phyloP scores from a whole-genome alignment of 2,888 invertebrate species.

The Aromia moschata region DNA sequence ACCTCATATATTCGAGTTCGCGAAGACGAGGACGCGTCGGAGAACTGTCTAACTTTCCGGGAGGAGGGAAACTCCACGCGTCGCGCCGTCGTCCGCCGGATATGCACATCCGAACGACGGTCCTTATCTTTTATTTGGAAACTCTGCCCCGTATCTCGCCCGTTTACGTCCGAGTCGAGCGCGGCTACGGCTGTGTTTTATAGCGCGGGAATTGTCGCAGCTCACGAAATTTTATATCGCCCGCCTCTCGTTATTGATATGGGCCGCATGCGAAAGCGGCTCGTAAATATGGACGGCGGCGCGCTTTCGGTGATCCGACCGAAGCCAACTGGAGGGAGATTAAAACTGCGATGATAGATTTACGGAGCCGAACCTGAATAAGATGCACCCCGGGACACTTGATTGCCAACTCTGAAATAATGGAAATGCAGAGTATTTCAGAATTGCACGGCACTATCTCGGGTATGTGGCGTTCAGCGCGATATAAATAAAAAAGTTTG shows the following conservation, averaged over 20 bases:
- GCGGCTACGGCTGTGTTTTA: conserved; percentile 53
- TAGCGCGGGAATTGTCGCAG: conserved; percentile 49
- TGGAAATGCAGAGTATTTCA: too few relatives aligned
- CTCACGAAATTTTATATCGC: conserved; percentile 39
- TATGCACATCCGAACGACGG: conserved; percentile 41
- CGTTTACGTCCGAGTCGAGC: conserved; percentile 52
- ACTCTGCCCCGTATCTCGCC: conserved; percentile 54
- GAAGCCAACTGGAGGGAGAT: too few relatives aligned
- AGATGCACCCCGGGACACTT: too few relatives aligned
- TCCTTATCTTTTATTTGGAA: conserved; percentile 56
- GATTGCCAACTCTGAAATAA: too few relatives aligned
- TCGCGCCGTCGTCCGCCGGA: conserved; percentile 36
- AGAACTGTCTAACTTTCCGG: conserved; percentile 51
- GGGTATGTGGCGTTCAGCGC: too few relatives aligned
- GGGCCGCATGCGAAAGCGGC: conserved; percentile 35
- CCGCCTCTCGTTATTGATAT: conserved; percentile 37
- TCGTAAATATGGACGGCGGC: conserved; percentile 29
- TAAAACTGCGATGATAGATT: too few relatives aligned
- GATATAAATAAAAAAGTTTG: too few relatives aligned
- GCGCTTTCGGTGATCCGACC: neutral
- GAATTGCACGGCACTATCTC: too few relatives aligned
- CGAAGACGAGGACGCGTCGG: conserved; percentile 43
- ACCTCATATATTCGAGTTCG: conserved; percentile 51
- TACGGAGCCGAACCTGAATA: too few relatives aligned
- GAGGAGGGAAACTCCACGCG: conserved; percentile 37